A percentile compares a stretch with the other conserved stretches of the same genome.
Conservation (phyloP, 2,888 invertebrate species). For the Microctonus brassicae region DNA sequence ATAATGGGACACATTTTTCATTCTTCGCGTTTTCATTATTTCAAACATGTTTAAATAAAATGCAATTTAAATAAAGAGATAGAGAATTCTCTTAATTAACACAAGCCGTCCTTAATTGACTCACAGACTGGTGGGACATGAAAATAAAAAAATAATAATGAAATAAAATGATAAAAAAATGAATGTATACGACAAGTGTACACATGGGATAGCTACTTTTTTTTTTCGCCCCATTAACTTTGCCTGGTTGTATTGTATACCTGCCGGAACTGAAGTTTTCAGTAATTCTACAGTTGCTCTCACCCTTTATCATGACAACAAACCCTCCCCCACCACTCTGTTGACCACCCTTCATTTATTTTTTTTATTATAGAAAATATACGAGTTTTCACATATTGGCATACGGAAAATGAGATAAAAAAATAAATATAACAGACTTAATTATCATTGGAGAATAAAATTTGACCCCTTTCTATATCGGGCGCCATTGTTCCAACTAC, state of each 20-base stretch:
- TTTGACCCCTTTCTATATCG: background rate
- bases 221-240: background rate
- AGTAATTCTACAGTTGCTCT: background rate
- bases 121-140: constrained; percentile 25
- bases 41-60: background rate
- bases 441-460: background rate
- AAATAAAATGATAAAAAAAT: background rate
- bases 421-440: background rate
- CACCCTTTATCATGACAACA: background rate
- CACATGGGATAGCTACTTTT: background rate
- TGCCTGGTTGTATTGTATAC: background rate
- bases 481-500: background rate
- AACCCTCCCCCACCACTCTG: background rate
- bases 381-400: background rate
- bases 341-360: background rate
- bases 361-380: background rate
- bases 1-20: background rate
- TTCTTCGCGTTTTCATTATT: background rate
- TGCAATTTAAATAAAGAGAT: background rate
- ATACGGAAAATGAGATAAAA: background rate
- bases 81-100: constrained; percentile 40
- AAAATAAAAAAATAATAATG: background rate
- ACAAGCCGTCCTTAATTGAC: constrained; percentile 40
- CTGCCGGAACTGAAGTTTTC: background rate
- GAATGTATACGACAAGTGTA: background rate